Conservation (phyloP, 2,113 vertebrate genomes). For the Ctenomys sociabilis region DNA sequence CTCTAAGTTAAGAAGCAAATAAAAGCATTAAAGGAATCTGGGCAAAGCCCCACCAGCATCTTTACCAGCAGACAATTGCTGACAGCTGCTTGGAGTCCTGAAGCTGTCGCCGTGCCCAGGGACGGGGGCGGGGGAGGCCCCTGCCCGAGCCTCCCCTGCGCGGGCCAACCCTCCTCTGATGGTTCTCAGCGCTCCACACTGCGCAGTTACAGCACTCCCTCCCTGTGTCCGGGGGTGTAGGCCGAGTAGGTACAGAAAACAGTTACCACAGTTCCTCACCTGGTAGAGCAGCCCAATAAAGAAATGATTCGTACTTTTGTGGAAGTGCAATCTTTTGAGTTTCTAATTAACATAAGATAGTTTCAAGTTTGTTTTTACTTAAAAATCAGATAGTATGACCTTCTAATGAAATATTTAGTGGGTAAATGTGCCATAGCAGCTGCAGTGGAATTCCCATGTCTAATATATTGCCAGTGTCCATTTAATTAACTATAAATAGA, state of each 20-base stretch:
- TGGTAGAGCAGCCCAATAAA: not conserved
- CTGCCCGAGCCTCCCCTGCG: no score
- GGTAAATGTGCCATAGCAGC: not conserved
- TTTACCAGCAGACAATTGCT: not conserved
- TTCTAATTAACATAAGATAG: not conserved
- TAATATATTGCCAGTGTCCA: not conserved
- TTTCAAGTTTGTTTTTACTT: not conserved
- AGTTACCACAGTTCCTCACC: not conserved
- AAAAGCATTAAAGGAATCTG: not conserved
- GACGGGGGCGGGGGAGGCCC: fast-evolving
- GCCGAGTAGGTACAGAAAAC: not conserved
- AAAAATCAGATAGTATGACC: not conserved
- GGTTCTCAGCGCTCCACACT: not conserved
- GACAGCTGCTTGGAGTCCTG: no score
- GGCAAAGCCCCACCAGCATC: no score
- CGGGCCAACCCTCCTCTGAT: not conserved
- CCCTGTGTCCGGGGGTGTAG: fast-evolving
- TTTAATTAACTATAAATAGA: not conserved
- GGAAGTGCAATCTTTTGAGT: not conserved
- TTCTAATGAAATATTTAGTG: not conserved
- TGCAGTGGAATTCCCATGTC: not conserved
- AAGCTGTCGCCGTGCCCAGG: fast-evolving
- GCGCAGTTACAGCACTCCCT: fast-evolving
- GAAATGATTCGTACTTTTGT: not conserved
- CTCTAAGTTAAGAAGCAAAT: not conserved